phyloP scores from a whole-genome alignment of 2,888 invertebrate genomes.

The Andrena bicolor region DNA sequence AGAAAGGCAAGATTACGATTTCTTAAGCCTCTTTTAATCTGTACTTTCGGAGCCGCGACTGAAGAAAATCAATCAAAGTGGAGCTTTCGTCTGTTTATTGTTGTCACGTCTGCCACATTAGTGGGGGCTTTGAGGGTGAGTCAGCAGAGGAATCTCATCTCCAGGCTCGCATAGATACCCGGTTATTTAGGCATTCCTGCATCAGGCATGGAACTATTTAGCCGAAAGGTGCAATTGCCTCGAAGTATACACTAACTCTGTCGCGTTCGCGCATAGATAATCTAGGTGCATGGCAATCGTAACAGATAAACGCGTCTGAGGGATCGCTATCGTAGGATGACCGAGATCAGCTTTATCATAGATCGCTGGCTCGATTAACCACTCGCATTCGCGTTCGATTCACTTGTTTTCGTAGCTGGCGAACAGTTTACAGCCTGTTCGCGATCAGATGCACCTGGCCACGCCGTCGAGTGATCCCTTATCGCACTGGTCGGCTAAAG shows the following conservation, averaged over 20 bases:
- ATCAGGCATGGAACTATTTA: too few relatives aligned
- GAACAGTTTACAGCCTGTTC: neutral
- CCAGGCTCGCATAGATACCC: too few relatives aligned
- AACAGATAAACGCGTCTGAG: neutral
- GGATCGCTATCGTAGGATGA: neutral
- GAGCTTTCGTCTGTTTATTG: neutral
- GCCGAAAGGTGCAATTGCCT: too few relatives aligned
- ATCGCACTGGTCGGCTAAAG: neutral
- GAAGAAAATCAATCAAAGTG: conserved; percentile 31
- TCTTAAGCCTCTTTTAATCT: neutral
- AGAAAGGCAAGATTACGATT: neutral
- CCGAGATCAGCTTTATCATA: conserved; percentile 20
- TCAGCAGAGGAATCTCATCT: neutral
- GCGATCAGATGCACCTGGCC: neutral
- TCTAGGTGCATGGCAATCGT: neutral
- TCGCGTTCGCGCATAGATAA: neutral
- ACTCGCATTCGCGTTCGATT: neutral
- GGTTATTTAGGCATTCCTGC: too few relatives aligned
- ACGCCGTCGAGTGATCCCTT: neutral
- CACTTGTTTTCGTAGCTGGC: neutral
- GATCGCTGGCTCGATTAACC: conserved; percentile 11
- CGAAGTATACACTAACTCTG: too few relatives aligned
- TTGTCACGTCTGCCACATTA: neutral
- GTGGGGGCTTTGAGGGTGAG: neutral
- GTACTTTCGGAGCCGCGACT: neutral